Conservation (phyloP, 2,888 invertebrate genomes). For the Miltochrista miniata region DNA sequence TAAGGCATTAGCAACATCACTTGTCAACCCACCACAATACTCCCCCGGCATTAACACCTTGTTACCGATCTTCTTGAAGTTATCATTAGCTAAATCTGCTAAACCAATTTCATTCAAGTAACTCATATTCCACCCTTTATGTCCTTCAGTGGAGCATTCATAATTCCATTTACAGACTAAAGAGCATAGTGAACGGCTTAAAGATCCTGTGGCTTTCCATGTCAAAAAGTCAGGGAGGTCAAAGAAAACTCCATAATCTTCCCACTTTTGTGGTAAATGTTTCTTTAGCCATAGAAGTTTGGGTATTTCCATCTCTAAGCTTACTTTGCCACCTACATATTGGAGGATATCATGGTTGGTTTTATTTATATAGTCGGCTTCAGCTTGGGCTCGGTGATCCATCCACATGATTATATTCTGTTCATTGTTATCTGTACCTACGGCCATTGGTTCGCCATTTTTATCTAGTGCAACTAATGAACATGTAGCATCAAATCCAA, state of each 20-base stretch:
- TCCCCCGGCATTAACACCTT: constrained; percentile 88
- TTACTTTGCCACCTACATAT: constrained; percentile 96
- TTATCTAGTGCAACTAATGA: constrained; percentile 92
- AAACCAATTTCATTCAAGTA: constrained; percentile 90
- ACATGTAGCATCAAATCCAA: constrained; percentile 98
- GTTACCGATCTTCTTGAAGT: constrained; percentile 88
- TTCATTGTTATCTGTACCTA: constrained; percentile 86
- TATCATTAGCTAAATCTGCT: constrained; percentile 86
- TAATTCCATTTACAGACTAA: constrained; percentile 98
- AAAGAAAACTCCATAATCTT: constrained; percentile 89
- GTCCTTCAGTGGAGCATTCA: constrained; percentile 85
- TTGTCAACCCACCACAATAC: constrained; percentile 86
- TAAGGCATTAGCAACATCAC: constrained; percentile 86
- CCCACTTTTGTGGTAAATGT: constrained; percentile 87
- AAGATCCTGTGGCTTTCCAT: constrained; percentile 93
- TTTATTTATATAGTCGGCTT: constrained; percentile 92
- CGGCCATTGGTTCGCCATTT: constrained; percentile 87
- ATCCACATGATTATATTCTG: constrained; percentile 96
- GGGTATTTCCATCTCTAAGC: constrained; percentile 98
- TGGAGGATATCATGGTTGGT: constrained; percentile 89
- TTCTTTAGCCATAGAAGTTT: constrained; percentile 97
- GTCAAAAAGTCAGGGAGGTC: constrained; percentile 97
- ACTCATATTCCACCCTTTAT: constrained; percentile 87
- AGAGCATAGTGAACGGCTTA: constrained; percentile 93
- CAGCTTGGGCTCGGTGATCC: constrained; percentile 93